A percentile compares a stretch with the other conserved stretches of the same genome.
Conservation (phyloP, 2,113 vertebrate genomes). For the Axis porcinus region DNA sequence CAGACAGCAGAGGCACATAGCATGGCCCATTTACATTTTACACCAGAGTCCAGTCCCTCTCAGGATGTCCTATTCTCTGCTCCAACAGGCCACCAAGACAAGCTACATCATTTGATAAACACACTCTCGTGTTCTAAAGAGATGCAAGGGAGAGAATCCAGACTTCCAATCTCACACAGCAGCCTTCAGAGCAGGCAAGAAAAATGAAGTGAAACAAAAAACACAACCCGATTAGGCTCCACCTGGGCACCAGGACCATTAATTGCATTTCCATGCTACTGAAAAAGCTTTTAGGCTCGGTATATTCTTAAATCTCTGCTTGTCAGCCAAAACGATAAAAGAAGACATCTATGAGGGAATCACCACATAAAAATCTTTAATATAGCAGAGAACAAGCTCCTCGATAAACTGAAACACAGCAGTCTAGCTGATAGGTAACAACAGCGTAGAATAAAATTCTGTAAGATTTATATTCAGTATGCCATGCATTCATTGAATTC, state of each 20-base stretch:
- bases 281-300: slow-evolving; percentile 50
- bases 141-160: background rate
- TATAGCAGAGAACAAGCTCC: slow-evolving; percentile 36
- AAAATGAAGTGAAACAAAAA: slow-evolving; percentile 55
- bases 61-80: background rate
- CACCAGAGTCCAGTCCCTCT: background rate
- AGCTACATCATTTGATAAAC: background rate
- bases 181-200: slow-evolving; percentile 16
- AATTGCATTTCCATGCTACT: background rate
- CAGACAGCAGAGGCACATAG: background rate
- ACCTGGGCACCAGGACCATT: slow-evolving; percentile 31
- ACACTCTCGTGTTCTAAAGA: background rate
- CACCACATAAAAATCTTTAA: slow-evolving; percentile 18
- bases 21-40: background rate
- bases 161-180: slow-evolving; percentile 7
- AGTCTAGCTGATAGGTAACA: background rate
- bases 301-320: slow-evolving; percentile 48
- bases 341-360: slow-evolving; percentile 43
- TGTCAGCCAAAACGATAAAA: slow-evolving; percentile 31
- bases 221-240: slow-evolving; percentile 30
- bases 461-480: background rate
- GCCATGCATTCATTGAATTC: background rate
- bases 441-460: background rate
- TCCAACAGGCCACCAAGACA: background rate
- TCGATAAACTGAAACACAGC: slow-evolving; percentile 22